These are phyloP conservation scores for Neostethus bicornis DNA, from an alignment of 2,797 vertebrate species.

Conservation along the genomic window DNA sequence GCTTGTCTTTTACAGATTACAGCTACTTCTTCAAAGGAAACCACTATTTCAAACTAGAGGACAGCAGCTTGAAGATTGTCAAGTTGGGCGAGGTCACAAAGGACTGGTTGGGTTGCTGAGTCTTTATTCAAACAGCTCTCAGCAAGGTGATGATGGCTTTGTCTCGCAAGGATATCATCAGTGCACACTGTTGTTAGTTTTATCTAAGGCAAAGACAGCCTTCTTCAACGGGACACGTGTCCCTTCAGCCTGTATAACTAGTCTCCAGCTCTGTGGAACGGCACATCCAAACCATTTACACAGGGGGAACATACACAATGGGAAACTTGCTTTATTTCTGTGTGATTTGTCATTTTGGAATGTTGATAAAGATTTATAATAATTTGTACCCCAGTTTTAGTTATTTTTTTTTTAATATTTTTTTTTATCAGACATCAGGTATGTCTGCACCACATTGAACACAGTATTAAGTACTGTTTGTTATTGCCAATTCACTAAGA, in stretches of 20 bases:
- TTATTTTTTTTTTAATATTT: constrained; percentile 39
- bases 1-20: constrained; percentile 81
- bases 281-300: constrained; percentile 45
- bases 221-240: constrained; percentile 64
- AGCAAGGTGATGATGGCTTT: constrained; percentile 51
- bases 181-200: constrained; percentile 67
- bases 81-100: constrained; percentile 94
- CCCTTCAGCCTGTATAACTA: constrained; percentile 66
- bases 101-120: constrained; percentile 96
- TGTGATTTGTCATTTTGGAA: constrained; percentile 69
- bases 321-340: constrained; percentile 71
- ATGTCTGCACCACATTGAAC: constrained; percentile 75
- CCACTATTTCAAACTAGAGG: constrained; percentile 95
- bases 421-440: constrained; percentile 76
- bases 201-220: constrained; percentile 78
- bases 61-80: constrained; percentile 94
- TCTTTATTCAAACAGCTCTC: constrained; percentile 38
- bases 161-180: constrained; percentile 56
- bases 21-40: constrained; percentile 97
- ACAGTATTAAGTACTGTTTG: constrained; percentile 69
- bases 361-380: constrained; percentile 59
- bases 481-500: constrained; percentile 62
- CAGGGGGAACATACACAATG: constrained; percentile 63
- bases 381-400: constrained; percentile 50
- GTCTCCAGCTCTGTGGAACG: constrained; percentile 66